Evolutionary conservation across 2,797 vertebrate species (phyloP), one percentile per base, ranked within the genome.

Genomic region (Pseudochromis fuscus): DNA sequence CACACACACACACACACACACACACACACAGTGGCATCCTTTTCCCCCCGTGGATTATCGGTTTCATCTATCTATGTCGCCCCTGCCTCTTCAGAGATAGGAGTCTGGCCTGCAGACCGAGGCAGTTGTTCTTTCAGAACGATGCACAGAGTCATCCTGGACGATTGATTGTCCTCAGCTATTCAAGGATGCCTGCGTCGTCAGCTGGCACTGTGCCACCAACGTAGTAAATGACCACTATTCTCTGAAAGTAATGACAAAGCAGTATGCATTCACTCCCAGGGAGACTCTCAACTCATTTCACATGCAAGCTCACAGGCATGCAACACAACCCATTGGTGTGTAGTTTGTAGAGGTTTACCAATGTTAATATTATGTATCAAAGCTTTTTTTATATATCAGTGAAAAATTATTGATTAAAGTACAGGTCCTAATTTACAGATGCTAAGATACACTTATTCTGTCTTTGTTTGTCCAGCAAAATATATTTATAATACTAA

Each of bases 161-260:
- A 40, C 7, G 7, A 63, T 63, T 75, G 53, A 65, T 65, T 69
- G 72, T 81, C 37, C 64, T 79, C 49, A 16, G 45, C 63, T 50
- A 59, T 80, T 77, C 72, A 65, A 59, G 35, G 38, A 63, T 48
- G 78, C 52, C 37, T 56, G 69, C 77, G 87, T 84, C 75, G 78
- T 81, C 73, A 59, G 31, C 67, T 84, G 71, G 75, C 71, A 42
- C 21, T 0, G 37, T 3, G 58, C 73, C 38, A 40, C 7, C 38
- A 5, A 24, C n/a, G 27, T 51, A 59, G 77, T 79, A 65, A 81
- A 85, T 27, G 69, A 37, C 38, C 60, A 63, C 57, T 72, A 37
- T 75, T 69, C 68, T 75, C 49, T 62, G 1, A 63, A 73, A 77
- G 63, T 72, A 56, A 75, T 81, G 79, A 84, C 59, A 46, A 48